A percentile compares a stretch with the other conserved stretches of the same genome.
Evolutionary conservation across 35 echinoderm and acorn worm genomes (phyloP).

Genomic region (Stichopus chloronotus): DNA sequence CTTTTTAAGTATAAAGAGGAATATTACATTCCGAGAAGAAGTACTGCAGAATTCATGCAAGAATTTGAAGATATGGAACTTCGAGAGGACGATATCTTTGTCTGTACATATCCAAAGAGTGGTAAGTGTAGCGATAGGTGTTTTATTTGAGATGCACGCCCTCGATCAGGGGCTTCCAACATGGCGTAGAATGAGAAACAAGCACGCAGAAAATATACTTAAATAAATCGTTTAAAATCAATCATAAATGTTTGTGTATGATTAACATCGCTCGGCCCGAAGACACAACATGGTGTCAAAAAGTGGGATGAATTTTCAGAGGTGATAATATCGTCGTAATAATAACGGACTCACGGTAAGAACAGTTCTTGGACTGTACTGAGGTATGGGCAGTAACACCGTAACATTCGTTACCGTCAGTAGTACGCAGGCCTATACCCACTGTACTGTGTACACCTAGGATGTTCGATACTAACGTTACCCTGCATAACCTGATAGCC

Average conservation of each 20-base stretch:
- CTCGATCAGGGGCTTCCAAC: too few species aligned
- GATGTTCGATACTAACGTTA: neutral
- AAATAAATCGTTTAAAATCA: too few species aligned
- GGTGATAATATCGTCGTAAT: neutral
- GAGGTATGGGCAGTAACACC: neutral
- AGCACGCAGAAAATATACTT: too few species aligned
- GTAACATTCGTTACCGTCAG: neutral
- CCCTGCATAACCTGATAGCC: neutral
- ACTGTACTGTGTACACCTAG: neutral
- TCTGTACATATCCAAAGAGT: conserved; percentile 14
- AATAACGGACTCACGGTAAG: neutral
- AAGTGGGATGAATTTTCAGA: neutral
- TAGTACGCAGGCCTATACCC: neutral
- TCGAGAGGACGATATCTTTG: conserved; percentile 14
- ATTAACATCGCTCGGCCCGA: neutral
- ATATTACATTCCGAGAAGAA: neutral
- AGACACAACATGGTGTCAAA: neutral
- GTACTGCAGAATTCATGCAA: neutral
- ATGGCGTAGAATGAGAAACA: too few species aligned
- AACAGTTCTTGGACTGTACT: neutral
- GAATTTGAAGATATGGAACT: conserved; percentile 21
- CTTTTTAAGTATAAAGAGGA: neutral
- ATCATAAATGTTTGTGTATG: too few species aligned
- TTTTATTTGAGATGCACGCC: too few species aligned
- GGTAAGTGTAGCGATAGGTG: too few species aligned